These are phyloP conservation scores for Pongo abelii DNA, from an alignment of 2,113 vertebrate species.

Conservation along the genomic window DNA sequence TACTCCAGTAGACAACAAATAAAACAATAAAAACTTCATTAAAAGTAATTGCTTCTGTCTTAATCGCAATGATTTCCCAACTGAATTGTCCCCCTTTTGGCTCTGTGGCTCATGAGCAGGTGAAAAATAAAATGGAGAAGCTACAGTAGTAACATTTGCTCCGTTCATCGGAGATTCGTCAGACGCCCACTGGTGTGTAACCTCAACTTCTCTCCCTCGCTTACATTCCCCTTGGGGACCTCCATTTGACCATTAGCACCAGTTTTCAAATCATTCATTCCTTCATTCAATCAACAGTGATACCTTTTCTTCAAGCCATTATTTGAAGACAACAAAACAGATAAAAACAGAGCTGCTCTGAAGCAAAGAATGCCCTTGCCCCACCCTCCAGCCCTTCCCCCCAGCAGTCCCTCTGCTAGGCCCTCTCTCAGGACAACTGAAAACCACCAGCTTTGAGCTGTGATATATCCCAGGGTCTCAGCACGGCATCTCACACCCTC, in stretches of 20 bases:
- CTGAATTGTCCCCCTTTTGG: neutral
- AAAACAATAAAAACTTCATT: conserved; percentile 27
- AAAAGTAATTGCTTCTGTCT: conserved; percentile 56
- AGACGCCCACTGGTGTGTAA: neutral
- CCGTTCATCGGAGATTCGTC: neutral
- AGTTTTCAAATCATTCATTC: neutral
- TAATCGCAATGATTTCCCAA: conserved; percentile 32
- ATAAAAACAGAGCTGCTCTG: neutral
- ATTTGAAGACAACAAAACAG: neutral
- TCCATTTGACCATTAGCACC: fast-evolving
- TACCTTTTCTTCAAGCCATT: neutral
- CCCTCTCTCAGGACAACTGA: neutral
- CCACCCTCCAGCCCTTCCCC: fast-evolving
- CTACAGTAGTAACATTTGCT: fast-evolving
- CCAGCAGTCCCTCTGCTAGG: neutral
- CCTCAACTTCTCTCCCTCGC: neutral
- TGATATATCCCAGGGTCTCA: neutral
- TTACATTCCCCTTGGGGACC: neutral
- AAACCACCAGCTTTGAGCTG: neutral
- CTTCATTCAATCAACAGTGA: neutral
- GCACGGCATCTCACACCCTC: too few relatives aligned
- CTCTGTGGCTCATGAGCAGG: conserved; percentile 47
- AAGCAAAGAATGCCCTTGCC: neutral
- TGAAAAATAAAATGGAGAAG: neutral
- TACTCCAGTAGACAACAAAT: conserved; percentile 28